Evolutionary conservation across 2,888 invertebrate species (phyloP).

Genomic region (Caenorhabditis wallacei): DNA sequence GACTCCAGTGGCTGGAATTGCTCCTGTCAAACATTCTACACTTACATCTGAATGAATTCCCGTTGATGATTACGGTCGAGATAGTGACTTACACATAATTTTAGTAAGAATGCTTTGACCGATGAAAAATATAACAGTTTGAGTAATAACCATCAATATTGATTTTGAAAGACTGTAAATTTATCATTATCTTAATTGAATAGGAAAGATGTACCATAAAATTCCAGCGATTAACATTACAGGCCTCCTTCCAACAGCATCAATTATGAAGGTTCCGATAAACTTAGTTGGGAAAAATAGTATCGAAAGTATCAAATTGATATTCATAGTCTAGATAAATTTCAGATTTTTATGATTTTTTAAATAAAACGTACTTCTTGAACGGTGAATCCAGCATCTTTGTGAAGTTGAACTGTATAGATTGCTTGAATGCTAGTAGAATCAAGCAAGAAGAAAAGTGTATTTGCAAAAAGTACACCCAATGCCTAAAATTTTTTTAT

Average conservation of each 20-base stretch:
- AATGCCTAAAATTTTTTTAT: conserved; percentile 5
- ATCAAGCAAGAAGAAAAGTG: conserved; percentile 16
- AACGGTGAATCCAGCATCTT: conserved; percentile 22
- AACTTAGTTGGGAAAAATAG: conserved; percentile 60
- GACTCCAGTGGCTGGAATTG: conserved; percentile 53
- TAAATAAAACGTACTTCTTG: conserved; percentile 2
- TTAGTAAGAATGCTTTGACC: conserved; percentile 18
- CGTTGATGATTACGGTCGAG: background rate
- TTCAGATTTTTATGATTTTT: background rate
- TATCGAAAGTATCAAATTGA: conserved; percentile 53
- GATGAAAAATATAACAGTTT: conserved; percentile 8
- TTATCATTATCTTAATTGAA: background rate
- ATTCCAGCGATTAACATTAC: conserved; percentile 50
- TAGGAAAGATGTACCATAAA: conserved; percentile 27
- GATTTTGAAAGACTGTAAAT: conserved; percentile 38
- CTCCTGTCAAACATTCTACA: conserved; percentile 41
- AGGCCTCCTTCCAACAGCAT: conserved; percentile 61
- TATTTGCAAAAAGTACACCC: conserved; percentile 7
- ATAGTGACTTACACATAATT: conserved; percentile 22
- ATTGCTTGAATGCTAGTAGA: conserved; percentile 2
- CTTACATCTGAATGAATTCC: conserved; percentile 35
- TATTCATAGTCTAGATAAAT: conserved; percentile 48
- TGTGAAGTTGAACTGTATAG: conserved; percentile 8
- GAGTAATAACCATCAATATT: conserved; percentile 12
- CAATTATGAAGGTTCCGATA: conserved; percentile 66